phyloP scores from a whole-genome alignment of 1,140 invertebrate genomes.

The Drosophila persimilis region DNA sequence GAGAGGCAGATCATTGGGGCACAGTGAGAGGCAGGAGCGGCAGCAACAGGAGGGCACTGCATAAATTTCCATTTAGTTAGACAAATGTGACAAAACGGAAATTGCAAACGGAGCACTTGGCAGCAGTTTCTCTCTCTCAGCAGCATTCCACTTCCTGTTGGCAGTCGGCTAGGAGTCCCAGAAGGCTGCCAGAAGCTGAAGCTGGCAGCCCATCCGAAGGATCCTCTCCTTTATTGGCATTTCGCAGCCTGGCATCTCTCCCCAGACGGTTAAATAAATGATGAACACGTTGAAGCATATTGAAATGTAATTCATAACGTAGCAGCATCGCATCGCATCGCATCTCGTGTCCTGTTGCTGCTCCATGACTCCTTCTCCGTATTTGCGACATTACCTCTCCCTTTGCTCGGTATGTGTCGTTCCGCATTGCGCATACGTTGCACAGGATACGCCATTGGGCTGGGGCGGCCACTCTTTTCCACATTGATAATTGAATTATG shows the following conservation, averaged over 20 bases:
- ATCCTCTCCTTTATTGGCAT: conserved; percentile 58
- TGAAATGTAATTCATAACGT: conserved; percentile 78
- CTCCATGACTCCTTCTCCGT: neutral
- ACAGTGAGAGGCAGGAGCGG: neutral
- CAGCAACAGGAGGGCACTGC: conserved; percentile 33
- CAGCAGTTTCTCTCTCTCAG: conserved; percentile 35
- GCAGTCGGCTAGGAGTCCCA: conserved; percentile 37
- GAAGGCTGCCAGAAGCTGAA: conserved; percentile 17
- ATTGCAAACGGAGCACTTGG: conserved; percentile 69
- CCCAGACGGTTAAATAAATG: conserved; percentile 66
- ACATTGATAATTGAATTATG: conserved; percentile 54
- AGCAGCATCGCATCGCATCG: conserved; percentile 34
- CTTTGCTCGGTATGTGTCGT: no score
- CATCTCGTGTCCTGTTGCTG: conserved; percentile 1
- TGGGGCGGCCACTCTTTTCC: conserved; percentile 7
- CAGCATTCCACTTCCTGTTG: conserved; percentile 63
- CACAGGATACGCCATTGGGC: conserved; percentile 35
- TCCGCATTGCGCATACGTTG: conserved; percentile 42
- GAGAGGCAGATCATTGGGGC: neutral
- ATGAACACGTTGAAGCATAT: conserved; percentile 78
- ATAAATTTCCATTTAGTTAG: conserved; percentile 81
- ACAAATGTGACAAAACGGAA: conserved; percentile 79
- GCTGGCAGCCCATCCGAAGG: conserved; percentile 31
- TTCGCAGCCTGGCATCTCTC: conserved; percentile 27
- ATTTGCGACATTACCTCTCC: neutral